Conservation (phyloP, 2,888 invertebrate species). For the Synergus umbraculus region DNA sequence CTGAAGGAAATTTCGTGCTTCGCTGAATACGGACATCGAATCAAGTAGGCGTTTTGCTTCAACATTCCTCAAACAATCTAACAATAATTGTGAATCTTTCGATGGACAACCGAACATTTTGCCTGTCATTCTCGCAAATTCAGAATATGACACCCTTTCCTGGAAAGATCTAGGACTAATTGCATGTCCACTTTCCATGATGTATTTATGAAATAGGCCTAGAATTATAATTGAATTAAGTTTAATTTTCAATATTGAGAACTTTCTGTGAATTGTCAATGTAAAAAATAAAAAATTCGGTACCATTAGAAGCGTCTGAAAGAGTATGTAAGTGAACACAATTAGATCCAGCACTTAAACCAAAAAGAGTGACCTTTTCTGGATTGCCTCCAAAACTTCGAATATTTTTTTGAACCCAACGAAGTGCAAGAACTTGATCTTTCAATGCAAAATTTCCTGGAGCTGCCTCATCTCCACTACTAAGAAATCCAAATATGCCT, state of each 20-base stretch:
- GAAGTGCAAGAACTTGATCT: background rate
- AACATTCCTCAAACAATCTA: background rate
- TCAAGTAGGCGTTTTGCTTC: background rate
- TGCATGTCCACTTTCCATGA: conserved; percentile 57
- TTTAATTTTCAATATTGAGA: background rate
- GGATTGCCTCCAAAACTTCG: background rate
- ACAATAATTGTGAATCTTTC: background rate
- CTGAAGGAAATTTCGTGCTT: background rate
- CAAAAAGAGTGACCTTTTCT: background rate
- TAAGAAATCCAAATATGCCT: background rate
- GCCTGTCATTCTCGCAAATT: conserved; percentile 11
- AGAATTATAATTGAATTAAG: conserved; percentile 39
- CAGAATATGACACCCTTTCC: conserved; percentile 44
- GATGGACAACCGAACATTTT: background rate
- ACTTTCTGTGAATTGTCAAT: too few species aligned
- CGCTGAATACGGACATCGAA: background rate
- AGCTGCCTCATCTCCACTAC: background rate
- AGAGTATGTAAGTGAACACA: background rate
- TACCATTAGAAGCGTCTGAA: background rate
- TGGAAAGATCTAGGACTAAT: conserved; percentile 49
- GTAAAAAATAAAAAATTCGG: too few species aligned
- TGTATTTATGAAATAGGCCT: conserved; percentile 59
- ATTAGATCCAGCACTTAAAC: background rate
- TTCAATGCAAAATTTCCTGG: background rate
- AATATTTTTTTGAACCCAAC: background rate